These are phyloP conservation scores for Saccostrea echinata DNA, from an alignment of 1,140 invertebrate species.

Conservation along the genomic window DNA sequence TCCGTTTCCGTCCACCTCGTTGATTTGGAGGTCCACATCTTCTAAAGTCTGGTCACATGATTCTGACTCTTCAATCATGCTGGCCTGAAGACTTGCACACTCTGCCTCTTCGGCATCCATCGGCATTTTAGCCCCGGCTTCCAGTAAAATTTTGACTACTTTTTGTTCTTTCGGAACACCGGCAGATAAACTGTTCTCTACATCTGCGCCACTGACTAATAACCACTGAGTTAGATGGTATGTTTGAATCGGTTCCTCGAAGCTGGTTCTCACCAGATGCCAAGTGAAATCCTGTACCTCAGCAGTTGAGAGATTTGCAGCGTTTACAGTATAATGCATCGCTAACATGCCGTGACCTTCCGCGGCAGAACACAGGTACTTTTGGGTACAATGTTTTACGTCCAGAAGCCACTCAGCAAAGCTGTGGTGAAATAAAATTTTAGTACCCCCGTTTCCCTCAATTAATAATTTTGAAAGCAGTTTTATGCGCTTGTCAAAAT, in stretches of 20 bases:
- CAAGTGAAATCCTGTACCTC: conserved; percentile 83
- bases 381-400: conserved; percentile 97
- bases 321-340: conserved; percentile 88
- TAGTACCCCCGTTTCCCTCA: conserved; percentile 82
- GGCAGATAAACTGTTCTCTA: conserved; percentile 73
- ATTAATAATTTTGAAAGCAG: conserved; percentile 86
- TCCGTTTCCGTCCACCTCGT: conserved; percentile 81
- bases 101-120: conserved; percentile 62
- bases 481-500: conserved; percentile 91
- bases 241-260: conserved; percentile 78
- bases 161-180: conserved; percentile 76
- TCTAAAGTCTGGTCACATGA: conserved; percentile 50
- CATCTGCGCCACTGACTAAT: conserved; percentile 71
- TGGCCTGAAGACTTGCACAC: conserved; percentile 58
- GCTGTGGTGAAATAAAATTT: conserved; percentile 90
- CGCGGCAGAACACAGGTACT: conserved; percentile 92
- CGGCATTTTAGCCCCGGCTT: conserved; percentile 75
- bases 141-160: conserved; percentile 75
- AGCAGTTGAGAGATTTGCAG: conserved; percentile 81
- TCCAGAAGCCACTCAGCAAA: conserved; percentile 97
- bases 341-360: conserved; percentile 94
- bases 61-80: conserved; percentile 61
- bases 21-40: conserved; percentile 68
- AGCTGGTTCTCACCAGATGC: conserved; percentile 81
- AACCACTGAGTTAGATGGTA: conserved; percentile 80